Evolutionary conservation across 2,888 invertebrate genomes (phyloP), one percentile per base, ranked within the genome.

Genomic region (Galerucella pusilla): DNA sequence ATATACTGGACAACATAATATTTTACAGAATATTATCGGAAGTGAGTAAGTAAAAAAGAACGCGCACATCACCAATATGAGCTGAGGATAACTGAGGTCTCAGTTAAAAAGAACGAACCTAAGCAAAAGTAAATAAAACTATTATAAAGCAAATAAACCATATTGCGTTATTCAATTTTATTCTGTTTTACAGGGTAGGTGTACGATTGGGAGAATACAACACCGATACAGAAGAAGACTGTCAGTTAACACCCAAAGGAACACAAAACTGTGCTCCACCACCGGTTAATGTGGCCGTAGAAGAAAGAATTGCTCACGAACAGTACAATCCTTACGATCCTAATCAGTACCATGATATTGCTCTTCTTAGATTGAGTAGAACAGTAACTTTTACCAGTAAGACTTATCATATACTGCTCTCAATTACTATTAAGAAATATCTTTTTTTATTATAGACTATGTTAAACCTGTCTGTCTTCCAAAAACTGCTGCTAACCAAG

Each of bases 181-280:
- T n/a, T 45, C 59, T 74, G 46, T 57, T 71, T 82, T 84, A 73
- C 69, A 91, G 91, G 68, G 85, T 87, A 0, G 88, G 90, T 80
- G 92, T 93, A 0, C 90, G 93, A 4, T 88, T 93, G 16, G 93
- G 93, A 16, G 93, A 93, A 83, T 92, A 91, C 89, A 90, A 94
- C 84, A 91, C 91, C 0, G 87, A 89, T 0, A 91, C 90, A 2
- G 84, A 88, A 0, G 81, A 80, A 0, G 94, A 94, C 83, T 94
- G 94, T 83, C 84, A 91, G 16, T 83, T 35, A 12, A 28, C 57
- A 20, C 2, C 9, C 7, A 59, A 25, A 25, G 65, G 65, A 14
- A 64, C 42, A 46, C 57, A 65, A 65, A 71, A 65, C 77, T 95
- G 94, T 86, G 89, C 92, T 2, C 90, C 89, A 0, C 87, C 90